Percentiles rank a stretch among this genome's conserved stretches.
phyloP scores from a whole-genome alignment of 92 coral and sea anemone species.

The Montipora capitata region DNA sequence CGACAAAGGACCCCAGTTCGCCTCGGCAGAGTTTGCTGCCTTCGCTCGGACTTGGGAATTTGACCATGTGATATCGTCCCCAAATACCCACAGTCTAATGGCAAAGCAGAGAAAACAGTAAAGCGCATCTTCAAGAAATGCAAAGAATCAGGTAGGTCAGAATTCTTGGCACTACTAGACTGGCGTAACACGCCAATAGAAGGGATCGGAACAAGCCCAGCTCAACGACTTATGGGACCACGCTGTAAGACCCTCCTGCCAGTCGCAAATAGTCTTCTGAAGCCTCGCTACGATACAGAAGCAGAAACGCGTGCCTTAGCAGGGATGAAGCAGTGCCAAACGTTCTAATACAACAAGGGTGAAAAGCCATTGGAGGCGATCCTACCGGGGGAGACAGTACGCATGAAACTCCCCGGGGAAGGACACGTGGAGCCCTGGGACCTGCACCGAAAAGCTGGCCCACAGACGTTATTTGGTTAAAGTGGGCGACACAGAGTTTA shows the following conservation, averaged over 20 bases:
- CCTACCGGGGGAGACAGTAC: constrained; percentile 30
- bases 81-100: constrained; percentile 34
- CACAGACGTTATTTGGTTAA: constrained; percentile 26
- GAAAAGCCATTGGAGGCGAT: constrained; percentile 26
- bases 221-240: constrained; percentile 52
- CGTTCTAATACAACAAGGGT: constrained; percentile 26
- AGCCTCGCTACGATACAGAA: constrained; percentile 24
- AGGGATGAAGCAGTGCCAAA: constrained; percentile 41
- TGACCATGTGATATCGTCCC: constrained; percentile 54
- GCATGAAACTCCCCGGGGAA: constrained; percentile 55
- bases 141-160: constrained; percentile 26
- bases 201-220: constrained; percentile 58
- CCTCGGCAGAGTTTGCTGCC: constrained; percentile 27
- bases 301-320: constrained; percentile 33
- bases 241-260: constrained; percentile 53
- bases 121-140: constrained; percentile 51
- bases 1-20: constrained; percentile 36
- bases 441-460: constrained; percentile 9
- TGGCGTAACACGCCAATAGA: constrained; percentile 28
- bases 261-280: constrained; percentile 42
- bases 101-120: constrained; percentile 54
- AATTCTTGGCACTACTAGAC: constrained; percentile 53
- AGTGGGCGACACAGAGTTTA: constrained; percentile 29
- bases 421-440: constrained; percentile 39
- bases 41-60: constrained; percentile 49